These are phyloP conservation scores for Acrocephalus kingi DNA, from an alignment of 2,113 vertebrate genomes.

Conservation along the genomic window DNA sequence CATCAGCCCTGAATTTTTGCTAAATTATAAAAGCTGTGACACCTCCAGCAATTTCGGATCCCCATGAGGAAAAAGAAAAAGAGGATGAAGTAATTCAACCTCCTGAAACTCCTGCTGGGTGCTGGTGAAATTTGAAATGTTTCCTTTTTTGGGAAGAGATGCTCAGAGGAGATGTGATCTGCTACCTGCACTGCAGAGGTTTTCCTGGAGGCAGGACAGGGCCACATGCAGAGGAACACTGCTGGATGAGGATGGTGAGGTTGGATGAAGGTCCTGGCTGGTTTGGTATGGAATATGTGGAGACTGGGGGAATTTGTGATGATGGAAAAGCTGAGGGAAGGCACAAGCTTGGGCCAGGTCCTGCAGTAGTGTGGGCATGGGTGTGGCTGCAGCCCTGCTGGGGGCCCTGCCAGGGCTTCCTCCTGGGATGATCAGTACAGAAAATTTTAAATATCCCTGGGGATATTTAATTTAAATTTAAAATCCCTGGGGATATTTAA, in stretches of 20 bases:
- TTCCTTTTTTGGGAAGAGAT: not conserved
- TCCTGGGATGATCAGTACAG: not conserved
- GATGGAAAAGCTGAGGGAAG: not conserved
- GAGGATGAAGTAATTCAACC: not conserved
- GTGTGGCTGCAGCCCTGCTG: not conserved
- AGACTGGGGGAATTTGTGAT: rapidly evolving
- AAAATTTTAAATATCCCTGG: not conserved
- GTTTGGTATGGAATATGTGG: rapidly evolving
- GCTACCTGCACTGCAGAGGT: not conserved
- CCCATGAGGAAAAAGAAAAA: rapidly evolving
- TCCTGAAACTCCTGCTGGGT: not conserved
- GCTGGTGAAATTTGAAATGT: not conserved
- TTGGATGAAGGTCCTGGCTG: not conserved
- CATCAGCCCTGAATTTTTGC: not conserved
- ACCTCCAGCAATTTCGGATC: not conserved
- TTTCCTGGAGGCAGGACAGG: not conserved
- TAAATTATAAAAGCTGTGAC: not conserved
- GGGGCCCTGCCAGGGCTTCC: not conserved
- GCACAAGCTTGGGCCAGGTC: not conserved
- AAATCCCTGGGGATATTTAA: not conserved
- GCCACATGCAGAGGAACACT: rapidly evolving
- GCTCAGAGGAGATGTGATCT: not conserved
- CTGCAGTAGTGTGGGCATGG: rapidly evolving
- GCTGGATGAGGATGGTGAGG: not conserved
- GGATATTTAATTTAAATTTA: not conserved